A percentile compares a stretch with the other conserved stretches of the same genome.
phyloP scores from a whole-genome alignment of 2,797 vertebrate species.

The Bradypodion ventrale region DNA sequence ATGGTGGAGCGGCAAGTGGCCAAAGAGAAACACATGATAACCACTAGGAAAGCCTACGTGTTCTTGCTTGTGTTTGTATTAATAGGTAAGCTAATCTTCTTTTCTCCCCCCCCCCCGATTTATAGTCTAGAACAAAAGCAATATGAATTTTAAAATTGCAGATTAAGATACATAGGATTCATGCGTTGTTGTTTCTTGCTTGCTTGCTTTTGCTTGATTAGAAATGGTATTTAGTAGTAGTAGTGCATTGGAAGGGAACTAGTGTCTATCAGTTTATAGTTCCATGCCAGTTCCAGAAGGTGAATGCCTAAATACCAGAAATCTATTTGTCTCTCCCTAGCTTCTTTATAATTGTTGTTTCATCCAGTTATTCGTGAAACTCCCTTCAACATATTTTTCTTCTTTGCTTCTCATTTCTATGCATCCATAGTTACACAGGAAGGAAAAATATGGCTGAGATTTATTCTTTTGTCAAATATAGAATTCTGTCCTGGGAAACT shows the following conservation, averaged over 20 bases:
- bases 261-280: not conserved
- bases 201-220: not conserved
- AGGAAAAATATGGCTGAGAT: not conserved
- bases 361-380: not conserved
- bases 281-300: not conserved
- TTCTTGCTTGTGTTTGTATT: constrained; percentile 19
- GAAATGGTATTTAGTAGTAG: not conserved
- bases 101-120: no score
- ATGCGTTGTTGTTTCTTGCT: not conserved
- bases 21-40: not conserved
- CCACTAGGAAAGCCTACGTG: not conserved
- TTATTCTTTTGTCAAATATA: not conserved
- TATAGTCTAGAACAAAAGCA: not conserved
- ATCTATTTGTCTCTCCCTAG: not conserved
- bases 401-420: not conserved
- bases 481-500: not conserved
- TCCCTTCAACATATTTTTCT: not conserved
- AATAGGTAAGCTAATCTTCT: constrained; percentile 15
- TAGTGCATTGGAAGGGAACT: not conserved
- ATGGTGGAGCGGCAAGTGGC: not conserved
- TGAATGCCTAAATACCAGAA: not conserved
- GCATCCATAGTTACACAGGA: not conserved
- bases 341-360: not conserved
- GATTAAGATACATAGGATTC: not conserved
- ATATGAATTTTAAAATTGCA: not conserved